These are phyloP conservation scores for Centruroides sculpturatus DNA, from an alignment of 1,140 invertebrate genomes.

Conservation along the genomic window DNA sequence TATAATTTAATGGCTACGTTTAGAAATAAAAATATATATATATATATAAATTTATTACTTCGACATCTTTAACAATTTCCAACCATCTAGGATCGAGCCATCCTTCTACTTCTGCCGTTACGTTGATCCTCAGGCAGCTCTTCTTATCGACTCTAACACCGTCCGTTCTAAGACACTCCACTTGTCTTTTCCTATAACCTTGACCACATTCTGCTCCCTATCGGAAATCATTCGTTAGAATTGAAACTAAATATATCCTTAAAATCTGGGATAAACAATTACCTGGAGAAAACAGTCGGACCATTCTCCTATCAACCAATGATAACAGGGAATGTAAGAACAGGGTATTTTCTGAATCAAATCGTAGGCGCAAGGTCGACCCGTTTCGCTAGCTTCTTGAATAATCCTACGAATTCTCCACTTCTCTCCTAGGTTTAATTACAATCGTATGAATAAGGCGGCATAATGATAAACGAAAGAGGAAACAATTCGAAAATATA, in stretches of 20 bases:
- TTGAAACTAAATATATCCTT: too few species aligned
- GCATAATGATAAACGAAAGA: too few species aligned
- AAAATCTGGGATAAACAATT: neutral
- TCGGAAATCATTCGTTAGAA: too few species aligned
- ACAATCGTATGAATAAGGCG: too few species aligned
- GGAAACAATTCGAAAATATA: slow-evolving; percentile 4
- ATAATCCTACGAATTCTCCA: slow-evolving; percentile 28
- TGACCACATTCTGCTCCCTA: slow-evolving; percentile 33
- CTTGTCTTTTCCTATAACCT: slow-evolving; percentile 28
- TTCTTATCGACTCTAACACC: slow-evolving; percentile 1
- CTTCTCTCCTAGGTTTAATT: slow-evolving; percentile 15
- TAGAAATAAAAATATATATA: too few species aligned
- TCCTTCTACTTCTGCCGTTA: neutral
- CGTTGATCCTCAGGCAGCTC: slow-evolving; percentile 9
- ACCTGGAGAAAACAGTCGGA: slow-evolving; percentile 36
- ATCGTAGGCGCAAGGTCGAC: slow-evolving; percentile 34
- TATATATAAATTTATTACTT: too few species aligned
- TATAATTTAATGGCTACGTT: too few species aligned
- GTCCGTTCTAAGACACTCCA: slow-evolving; percentile 27
- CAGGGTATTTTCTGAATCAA: slow-evolving; percentile 37
- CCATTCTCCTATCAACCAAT: slow-evolving; percentile 34
- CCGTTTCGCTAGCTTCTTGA: slow-evolving; percentile 33
- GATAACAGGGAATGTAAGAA: slow-evolving; percentile 36
- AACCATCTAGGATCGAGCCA: slow-evolving; percentile 1
- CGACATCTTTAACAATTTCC: too few species aligned